These are phyloP conservation scores for Euplexia lucipara DNA, from an alignment of 2,888 invertebrate species.

Conservation along the genomic window DNA sequence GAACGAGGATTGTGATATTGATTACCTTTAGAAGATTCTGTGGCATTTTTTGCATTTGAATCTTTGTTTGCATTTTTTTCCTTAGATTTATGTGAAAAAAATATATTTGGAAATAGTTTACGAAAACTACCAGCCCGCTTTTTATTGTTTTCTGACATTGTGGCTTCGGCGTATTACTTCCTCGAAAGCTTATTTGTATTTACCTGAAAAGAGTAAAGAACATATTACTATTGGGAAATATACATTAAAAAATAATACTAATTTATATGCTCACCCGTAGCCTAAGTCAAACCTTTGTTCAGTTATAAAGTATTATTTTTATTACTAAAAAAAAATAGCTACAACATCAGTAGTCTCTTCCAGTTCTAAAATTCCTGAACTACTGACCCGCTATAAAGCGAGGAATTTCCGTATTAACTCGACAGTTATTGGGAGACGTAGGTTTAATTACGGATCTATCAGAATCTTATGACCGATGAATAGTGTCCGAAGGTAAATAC, in stretches of 20 bases:
- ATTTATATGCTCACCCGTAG: no score
- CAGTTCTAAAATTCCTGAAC: not conserved
- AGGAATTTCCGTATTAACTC: not conserved
- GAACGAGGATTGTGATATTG: slow-evolving; percentile 81
- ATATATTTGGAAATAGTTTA: slow-evolving; percentile 82
- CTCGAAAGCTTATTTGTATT: not conserved
- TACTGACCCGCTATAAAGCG: not conserved
- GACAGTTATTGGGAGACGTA: not conserved
- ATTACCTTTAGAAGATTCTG: slow-evolving; percentile 74
- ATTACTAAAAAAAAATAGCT: no score
- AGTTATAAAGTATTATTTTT: no score
- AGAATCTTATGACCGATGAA: not conserved
- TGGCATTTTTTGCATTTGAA: slow-evolving; percentile 63
- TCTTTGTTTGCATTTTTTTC: slow-evolving; percentile 73
- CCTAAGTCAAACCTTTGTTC: not conserved
- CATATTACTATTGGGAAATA: slow-evolving; percentile 6
- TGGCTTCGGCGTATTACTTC: slow-evolving; percentile 28
- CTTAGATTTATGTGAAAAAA: slow-evolving; percentile 81
- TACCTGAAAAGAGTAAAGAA: slow-evolving; percentile 43
- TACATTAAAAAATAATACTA: no score
- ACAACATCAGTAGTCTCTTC: not conserved
- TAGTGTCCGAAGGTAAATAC: not conserved
- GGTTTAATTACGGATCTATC: slow-evolving; percentile 1
- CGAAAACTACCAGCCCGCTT: slow-evolving; percentile 83
- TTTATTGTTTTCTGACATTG: slow-evolving; percentile 81